phyloP scores from a whole-genome alignment of 2,797 vertebrate species.

The Xerus rutilus region DNA sequence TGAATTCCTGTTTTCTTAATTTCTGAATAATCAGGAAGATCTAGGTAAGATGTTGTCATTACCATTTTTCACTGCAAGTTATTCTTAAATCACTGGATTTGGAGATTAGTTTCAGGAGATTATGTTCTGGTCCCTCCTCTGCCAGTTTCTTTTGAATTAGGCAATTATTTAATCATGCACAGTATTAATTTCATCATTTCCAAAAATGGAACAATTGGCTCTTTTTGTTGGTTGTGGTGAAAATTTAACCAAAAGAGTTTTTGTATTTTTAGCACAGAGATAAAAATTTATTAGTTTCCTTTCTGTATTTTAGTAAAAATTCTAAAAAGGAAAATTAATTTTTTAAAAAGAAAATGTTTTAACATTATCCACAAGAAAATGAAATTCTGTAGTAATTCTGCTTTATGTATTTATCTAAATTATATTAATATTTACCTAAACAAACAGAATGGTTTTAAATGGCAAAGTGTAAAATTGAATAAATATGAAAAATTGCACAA shows the following conservation, averaged over 20 bases:
- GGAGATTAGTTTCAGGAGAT: background rate
- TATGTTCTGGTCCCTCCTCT: background rate
- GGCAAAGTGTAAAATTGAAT: background rate
- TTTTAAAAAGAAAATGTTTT: background rate
- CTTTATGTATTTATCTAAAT: background rate
- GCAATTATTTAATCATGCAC: conserved; percentile 12
- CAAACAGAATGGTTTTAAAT: background rate
- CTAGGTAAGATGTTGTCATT: background rate
- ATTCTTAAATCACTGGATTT: background rate
- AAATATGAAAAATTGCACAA: background rate
- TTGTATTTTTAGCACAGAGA: background rate
- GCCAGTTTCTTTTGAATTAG: background rate
- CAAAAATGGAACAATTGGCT: background rate
- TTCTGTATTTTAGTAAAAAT: background rate
- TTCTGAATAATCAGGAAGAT: conserved; percentile 13
- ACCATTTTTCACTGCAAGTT: background rate
- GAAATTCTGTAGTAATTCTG: background rate
- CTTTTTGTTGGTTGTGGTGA: conserved; percentile 31
- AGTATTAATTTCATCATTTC: conserved; percentile 43
- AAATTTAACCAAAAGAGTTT: background rate
- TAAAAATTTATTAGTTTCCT: background rate
- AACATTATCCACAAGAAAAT: background rate
- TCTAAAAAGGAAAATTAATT: background rate
- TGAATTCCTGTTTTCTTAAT: conserved; percentile 41
- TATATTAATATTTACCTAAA: background rate